phyloP scores from a whole-genome alignment of 2,888 invertebrate genomes.

The Eurytoma adleriae region DNA sequence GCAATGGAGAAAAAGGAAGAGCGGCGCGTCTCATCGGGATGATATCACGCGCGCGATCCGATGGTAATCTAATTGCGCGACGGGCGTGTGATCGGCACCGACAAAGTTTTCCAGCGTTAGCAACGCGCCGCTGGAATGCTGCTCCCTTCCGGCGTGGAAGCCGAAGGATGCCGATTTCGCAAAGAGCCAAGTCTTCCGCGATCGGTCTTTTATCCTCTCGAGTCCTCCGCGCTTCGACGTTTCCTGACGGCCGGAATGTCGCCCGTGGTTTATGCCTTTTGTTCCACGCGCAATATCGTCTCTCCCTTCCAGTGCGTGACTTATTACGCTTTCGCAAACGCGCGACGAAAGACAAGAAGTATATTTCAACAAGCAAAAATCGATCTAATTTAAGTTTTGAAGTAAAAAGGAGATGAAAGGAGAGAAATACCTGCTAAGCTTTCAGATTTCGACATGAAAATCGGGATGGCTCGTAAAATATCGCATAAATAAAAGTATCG shows the following conservation, averaged over 20 bases:
- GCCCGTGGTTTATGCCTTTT: not conserved
- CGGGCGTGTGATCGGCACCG: not conserved
- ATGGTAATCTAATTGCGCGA: slow-evolving; percentile 16
- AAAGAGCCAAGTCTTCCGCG: slow-evolving; percentile 17
- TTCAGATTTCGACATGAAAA: slow-evolving; percentile 40
- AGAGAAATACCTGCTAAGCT: slow-evolving; percentile 22
- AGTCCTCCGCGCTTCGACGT: not conserved
- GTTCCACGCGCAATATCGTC: not conserved
- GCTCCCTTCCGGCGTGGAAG: not conserved
- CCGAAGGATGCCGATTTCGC: slow-evolving; percentile 14
- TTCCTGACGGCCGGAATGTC: slow-evolving; percentile 28
- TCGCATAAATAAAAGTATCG: slow-evolving; percentile 38
- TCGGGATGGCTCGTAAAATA: slow-evolving; percentile 41
- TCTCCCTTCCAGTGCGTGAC: not conserved
- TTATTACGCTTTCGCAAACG: not conserved
- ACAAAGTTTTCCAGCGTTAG: not conserved
- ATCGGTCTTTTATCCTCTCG: slow-evolving; percentile 13
- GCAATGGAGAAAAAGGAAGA: not conserved
- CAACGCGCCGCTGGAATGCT: slow-evolving; percentile 16
- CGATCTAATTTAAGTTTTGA: too few species aligned
- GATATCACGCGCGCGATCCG: not conserved
- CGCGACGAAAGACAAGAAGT: not conserved
- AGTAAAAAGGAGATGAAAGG: not conserved
- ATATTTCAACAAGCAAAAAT: slow-evolving; percentile 8
- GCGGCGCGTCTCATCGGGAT: not conserved